Conservation (phyloP, 2,888 invertebrate genomes). For the Drosophila kuntzei region DNA sequence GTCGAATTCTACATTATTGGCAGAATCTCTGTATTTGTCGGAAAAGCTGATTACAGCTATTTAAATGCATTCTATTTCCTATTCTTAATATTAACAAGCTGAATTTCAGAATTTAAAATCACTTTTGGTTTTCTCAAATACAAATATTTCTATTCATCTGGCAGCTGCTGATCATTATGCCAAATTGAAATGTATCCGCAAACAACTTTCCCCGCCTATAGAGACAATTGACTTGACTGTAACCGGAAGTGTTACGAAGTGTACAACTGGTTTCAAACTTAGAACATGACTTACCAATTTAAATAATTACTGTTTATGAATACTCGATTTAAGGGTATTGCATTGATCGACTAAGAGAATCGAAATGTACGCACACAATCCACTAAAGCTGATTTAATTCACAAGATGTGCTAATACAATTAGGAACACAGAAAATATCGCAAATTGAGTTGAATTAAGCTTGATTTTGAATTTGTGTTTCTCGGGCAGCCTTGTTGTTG, state of each 20-base stretch:
- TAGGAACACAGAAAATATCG: slow-evolving; percentile 21
- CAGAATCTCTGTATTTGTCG: no score
- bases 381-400: slow-evolving; percentile 9
- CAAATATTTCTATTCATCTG: background rate
- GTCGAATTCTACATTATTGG: no score
- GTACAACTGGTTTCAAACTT: slow-evolving; percentile 1
- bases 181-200: slow-evolving; percentile 10
- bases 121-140: background rate
- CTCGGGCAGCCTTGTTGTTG: slow-evolving; percentile 1
- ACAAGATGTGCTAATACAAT: slow-evolving; percentile 48
- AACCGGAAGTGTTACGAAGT: slow-evolving; percentile 21
- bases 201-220: slow-evolving; percentile 23
- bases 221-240: slow-evolving; percentile 11
- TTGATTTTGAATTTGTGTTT: slow-evolving; percentile 5
- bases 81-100: no score
- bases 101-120: no score
- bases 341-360: background rate
- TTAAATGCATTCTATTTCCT: no score
- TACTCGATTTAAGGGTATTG: slow-evolving; percentile 28
- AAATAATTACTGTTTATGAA: slow-evolving; percentile 3
- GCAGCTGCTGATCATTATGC: background rate
- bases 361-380: background rate
- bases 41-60: no score
- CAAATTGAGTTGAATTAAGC: slow-evolving; percentile 26
- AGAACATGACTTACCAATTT: slow-evolving; percentile 8